phyloP scores from a whole-genome alignment of 2,888 invertebrate species.

The Adelphocoris suturalis region DNA sequence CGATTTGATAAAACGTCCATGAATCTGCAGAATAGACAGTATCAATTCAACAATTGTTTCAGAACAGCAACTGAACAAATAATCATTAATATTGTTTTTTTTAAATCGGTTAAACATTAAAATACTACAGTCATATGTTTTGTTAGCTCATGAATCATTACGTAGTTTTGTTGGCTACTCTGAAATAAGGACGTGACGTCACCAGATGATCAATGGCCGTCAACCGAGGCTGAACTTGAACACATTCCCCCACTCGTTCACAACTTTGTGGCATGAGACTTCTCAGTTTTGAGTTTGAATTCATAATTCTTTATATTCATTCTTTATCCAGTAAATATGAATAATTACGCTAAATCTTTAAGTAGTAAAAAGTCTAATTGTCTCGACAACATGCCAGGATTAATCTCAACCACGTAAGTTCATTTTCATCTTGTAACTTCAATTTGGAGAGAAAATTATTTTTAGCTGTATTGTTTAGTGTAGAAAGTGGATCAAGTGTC shows the following conservation, averaged over 20 bases:
- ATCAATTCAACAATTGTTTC: too few relatives aligned
- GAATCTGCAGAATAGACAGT: too few relatives aligned
- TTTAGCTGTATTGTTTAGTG: constrained; percentile 1
- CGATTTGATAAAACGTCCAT: too few relatives aligned
- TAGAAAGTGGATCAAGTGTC: constrained; percentile 60
- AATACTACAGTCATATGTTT: not conserved
- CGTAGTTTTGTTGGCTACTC: constrained; percentile 28
- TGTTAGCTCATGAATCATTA: not conserved
- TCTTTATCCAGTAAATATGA: constrained; percentile 74
- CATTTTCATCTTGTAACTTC: not conserved
- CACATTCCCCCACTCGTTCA: constrained; percentile 47
- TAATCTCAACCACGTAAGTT: constrained; percentile 74
- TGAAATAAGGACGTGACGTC: constrained; percentile 21
- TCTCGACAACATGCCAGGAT: constrained; percentile 74
- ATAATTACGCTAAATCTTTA: constrained; percentile 72
- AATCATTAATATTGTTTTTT: too few relatives aligned
- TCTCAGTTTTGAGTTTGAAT: constrained; percentile 47
- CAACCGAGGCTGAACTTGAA: not conserved
- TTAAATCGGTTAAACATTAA: too few relatives aligned
- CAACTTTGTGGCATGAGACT: constrained; percentile 58
- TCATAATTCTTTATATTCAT: constrained; percentile 71
- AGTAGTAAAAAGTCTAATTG: constrained; percentile 63
- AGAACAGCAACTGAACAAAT: too few relatives aligned
- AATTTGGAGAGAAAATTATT: not conserved
- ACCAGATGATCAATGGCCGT: constrained; percentile 50